Percentiles rank a stretch among this genome's conserved stretches.
Evolutionary conservation across 2,888 invertebrate genomes (phyloP).

Genomic region (Augochlorella aurata): DNA sequence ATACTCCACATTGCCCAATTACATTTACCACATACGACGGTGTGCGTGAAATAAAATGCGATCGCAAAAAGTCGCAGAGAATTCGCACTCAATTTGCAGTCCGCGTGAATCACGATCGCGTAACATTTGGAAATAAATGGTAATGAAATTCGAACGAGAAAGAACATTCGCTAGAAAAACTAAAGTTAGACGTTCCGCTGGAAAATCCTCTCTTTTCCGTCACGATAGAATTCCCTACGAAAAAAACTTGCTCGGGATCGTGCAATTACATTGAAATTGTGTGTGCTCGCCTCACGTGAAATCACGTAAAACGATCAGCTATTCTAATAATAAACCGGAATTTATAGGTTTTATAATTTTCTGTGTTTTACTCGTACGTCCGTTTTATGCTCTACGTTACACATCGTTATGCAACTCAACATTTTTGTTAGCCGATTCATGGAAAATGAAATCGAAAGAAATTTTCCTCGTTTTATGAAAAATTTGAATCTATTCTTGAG

Average conservation of each 20-base stretch:
- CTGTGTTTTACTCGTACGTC: too few relatives aligned
- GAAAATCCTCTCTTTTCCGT: neutral
- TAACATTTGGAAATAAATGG: neutral
- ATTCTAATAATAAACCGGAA: neutral
- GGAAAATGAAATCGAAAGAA: too few relatives aligned
- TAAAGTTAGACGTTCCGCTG: conserved; percentile 2
- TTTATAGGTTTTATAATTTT: neutral
- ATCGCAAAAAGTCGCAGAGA: too few relatives aligned
- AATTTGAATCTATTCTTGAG: too few relatives aligned
- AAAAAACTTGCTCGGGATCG: neutral
- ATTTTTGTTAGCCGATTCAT: too few relatives aligned
- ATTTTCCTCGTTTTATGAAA: too few relatives aligned
- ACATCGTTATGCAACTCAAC: too few relatives aligned
- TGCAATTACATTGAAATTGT: too few relatives aligned
- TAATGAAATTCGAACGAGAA: neutral
- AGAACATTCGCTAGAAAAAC: neutral
- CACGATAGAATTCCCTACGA: neutral
- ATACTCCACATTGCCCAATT: too few relatives aligned
- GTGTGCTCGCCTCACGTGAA: too few relatives aligned
- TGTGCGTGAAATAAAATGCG: too few relatives aligned
- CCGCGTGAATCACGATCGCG: neutral
- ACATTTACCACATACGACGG: too few relatives aligned
- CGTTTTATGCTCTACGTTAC: neutral
- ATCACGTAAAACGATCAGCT: neutral
- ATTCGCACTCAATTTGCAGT: neutral